These are phyloP conservation scores for Adineta ricciae DNA, from an alignment of 2,888 invertebrate species.

Conservation along the genomic window DNA sequence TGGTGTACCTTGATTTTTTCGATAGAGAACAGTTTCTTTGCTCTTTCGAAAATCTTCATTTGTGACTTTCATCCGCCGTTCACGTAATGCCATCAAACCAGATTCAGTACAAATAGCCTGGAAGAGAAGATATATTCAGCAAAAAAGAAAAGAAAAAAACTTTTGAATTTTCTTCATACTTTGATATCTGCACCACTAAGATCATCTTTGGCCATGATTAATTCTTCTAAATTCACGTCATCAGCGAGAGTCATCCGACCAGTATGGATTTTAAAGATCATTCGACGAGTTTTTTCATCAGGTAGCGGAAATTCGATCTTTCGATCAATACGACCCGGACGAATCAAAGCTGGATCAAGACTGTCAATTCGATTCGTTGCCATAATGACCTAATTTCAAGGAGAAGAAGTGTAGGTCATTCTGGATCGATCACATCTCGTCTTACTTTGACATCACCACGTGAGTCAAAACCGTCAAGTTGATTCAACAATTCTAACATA, in stretches of 20 bases:
- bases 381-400: slow-evolving; percentile 43
- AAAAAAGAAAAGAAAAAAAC: too few relatives aligned
- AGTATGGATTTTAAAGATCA: slow-evolving; percentile 95
- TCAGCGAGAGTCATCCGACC: slow-evolving; percentile 94
- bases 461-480: slow-evolving; percentile 92
- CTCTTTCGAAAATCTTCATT: slow-evolving; percentile 99
- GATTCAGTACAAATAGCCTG: slow-evolving; percentile 99
- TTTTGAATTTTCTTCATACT: slow-evolving; percentile 41
- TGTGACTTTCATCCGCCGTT: slow-evolving; percentile 96
- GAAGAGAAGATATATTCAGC: too few relatives aligned
- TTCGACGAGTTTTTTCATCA: slow-evolving; percentile 80
- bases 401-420: too few relatives aligned
- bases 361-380: slow-evolving; percentile 75
- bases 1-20: slow-evolving; percentile 97
- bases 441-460: slow-evolving; percentile 82
- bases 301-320: slow-evolving; percentile 98
- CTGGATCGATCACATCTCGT: too few relatives aligned
- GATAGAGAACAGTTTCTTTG: slow-evolving; percentile 93
- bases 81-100: slow-evolving; percentile 88
- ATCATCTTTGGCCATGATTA: slow-evolving; percentile 98
- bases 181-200: slow-evolving; percentile 69
- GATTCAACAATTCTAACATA: slow-evolving; percentile 95
- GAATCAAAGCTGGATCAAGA: slow-evolving; percentile 89
- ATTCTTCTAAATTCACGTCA: slow-evolving; percentile 88
- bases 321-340: slow-evolving; percentile 94